phyloP scores from a whole-genome alignment of 1,140 invertebrate genomes.

The Bombyx mori region ASM3026992v2 NC_085114.1:6976001-6976500 shows the following conservation, averaged over 20 bases:
- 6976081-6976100: too few relatives aligned
- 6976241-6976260: slow-evolving; percentile 30
- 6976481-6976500: slow-evolving; percentile 19
- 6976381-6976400: slow-evolving; percentile 11
- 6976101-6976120: not conserved
- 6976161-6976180: slow-evolving; percentile 44
- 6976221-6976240: slow-evolving; percentile 45
- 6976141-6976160: slow-evolving; percentile 1
- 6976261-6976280: slow-evolving; percentile 25
- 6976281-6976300: slow-evolving; percentile 31
- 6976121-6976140: not conserved
- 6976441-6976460: slow-evolving; percentile 3
- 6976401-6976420: slow-evolving; percentile 4
- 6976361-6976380: slow-evolving; percentile 51
- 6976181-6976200: slow-evolving; percentile 30
- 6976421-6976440: slow-evolving; percentile 3
- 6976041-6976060: too few relatives aligned
- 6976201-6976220: slow-evolving; percentile 41
- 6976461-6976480: slow-evolving; percentile 3
- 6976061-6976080: too few relatives aligned
- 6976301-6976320: slow-evolving; percentile 31
- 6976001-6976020: too few relatives aligned
- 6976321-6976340: slow-evolving; percentile 34
- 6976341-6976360: slow-evolving; percentile 51
- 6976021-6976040: too few relatives aligned